phyloP scores from a whole-genome alignment of 2,888 invertebrate species.

The Tinea semifulvella region DNA sequence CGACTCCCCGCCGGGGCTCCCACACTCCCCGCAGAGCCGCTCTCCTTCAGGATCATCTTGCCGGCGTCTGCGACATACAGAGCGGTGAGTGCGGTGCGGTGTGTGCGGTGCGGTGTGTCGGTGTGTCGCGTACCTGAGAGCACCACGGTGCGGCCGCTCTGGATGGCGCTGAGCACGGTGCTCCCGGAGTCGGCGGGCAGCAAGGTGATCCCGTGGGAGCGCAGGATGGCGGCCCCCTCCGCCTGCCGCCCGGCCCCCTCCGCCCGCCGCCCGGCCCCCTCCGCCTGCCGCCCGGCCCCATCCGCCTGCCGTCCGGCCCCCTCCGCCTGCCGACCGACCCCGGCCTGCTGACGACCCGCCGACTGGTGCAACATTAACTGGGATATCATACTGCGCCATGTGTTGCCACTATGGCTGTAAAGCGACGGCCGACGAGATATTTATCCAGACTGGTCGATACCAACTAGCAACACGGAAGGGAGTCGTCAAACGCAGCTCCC shows the following conservation, averaged over 20 bases:
- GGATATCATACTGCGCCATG: too few species aligned
- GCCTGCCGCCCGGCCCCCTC: neutral
- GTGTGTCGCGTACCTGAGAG: conserved; percentile 68
- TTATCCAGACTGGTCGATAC: too few species aligned
- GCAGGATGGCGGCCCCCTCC: conserved; percentile 72
- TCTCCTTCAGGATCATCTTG: conserved; percentile 75
- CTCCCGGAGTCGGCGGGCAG: conserved; percentile 78
- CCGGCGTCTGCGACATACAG: conserved; percentile 69
- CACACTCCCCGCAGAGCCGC: too few species aligned
- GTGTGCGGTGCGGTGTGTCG: conserved; percentile 28
- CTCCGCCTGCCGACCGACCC: too few species aligned
- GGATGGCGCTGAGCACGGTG: conserved; percentile 81
- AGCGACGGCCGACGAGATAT: too few species aligned
- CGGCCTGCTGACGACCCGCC: too few species aligned
- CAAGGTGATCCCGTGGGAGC: conserved; percentile 88
- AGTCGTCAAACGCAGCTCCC: too few species aligned
- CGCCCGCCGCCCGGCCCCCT: neutral
- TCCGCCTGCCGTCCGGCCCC: too few species aligned
- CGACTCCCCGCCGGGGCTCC: conserved; percentile 17
- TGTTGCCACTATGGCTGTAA: too few species aligned
- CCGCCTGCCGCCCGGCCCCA: too few species aligned
- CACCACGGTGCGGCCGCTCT: conserved; percentile 86
- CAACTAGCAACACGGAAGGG: too few species aligned
- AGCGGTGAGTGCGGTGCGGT: conserved; percentile 66
- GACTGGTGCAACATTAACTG: too few species aligned